phyloP scores from a whole-genome alignment of 1,140 invertebrate species.

The Penaeus indicus region DNA sequence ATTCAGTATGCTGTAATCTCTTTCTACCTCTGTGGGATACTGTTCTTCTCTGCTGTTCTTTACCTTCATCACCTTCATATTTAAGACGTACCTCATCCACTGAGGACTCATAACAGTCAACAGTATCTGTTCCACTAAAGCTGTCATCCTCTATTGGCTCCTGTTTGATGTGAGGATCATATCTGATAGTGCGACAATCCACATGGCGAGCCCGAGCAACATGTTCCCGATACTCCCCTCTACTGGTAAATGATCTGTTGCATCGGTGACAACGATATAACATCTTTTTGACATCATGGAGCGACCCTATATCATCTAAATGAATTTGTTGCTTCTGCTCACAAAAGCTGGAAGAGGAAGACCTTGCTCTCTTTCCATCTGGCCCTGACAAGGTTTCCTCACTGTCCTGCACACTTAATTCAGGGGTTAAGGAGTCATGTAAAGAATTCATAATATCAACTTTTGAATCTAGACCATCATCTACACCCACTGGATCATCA shows the following conservation, averaged over 20 bases:
- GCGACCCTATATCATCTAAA: slow-evolving; percentile 32
- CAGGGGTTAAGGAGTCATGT: too few relatives aligned
- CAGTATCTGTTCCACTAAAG: too few relatives aligned
- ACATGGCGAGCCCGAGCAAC: slow-evolving; percentile 14
- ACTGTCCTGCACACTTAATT: too few relatives aligned
- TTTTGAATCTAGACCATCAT: neutral
- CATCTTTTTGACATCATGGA: slow-evolving; percentile 50
- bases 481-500: slow-evolving; percentile 17
- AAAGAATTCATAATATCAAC: neutral
- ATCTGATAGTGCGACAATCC: neutral
- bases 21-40: slow-evolving; percentile 11
- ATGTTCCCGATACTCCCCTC: slow-evolving; percentile 34
- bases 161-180: neutral
- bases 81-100: neutral
- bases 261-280: slow-evolving; percentile 44
- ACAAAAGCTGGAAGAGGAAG: too few relatives aligned
- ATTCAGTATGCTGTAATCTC: neutral
- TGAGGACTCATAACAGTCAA: too few relatives aligned
- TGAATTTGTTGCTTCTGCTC: slow-evolving; percentile 7
- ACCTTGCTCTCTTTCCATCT: too few relatives aligned
- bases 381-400: too few relatives aligned
- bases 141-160: slow-evolving; percentile 8
- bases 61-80: slow-evolving; percentile 28
- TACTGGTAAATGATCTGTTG: slow-evolving; percentile 30
- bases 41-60: slow-evolving; percentile 9